A percentile compares a stretch with the other conserved stretches of the same genome.
phyloP scores from a whole-genome alignment of 2,888 invertebrate species.

The Tiliacea aurago region DNA sequence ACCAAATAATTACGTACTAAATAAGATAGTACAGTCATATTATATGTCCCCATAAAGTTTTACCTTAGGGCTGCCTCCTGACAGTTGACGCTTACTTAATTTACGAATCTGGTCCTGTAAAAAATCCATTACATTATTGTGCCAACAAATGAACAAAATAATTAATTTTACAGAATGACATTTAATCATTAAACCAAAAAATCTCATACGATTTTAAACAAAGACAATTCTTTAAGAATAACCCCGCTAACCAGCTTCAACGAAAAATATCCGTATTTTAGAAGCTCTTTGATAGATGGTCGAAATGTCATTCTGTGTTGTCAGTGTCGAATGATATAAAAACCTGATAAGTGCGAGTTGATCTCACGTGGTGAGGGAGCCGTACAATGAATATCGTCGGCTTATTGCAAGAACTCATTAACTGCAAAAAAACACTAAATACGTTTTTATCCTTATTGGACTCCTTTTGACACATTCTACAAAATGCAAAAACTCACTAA shows the following conservation, averaged over 20 bases:
- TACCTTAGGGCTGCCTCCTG: conserved; percentile 15
- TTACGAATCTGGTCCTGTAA: background rate
- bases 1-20: conserved; percentile 40
- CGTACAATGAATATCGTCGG: too few species aligned
- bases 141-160: background rate
- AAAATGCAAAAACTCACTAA: too few species aligned
- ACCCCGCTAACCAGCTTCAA: background rate
- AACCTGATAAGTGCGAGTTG: background rate
- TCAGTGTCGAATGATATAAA: background rate
- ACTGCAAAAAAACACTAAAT: too few species aligned
- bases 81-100: background rate
- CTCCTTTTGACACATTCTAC: too few species aligned
- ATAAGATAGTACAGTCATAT: conserved; percentile 24
- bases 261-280: background rate
- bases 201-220: background rate
- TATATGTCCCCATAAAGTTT: conserved; percentile 29
- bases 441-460: too few species aligned
- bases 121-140: background rate
- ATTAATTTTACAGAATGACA: background rate
- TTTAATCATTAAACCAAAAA: background rate
- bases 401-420: too few species aligned
- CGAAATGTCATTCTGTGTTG: too few species aligned
- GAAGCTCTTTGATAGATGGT: background rate
- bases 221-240: background rate
- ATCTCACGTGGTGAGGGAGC: too few species aligned